Conservation (phyloP, 2,797 vertebrate species). For the Eulemur albifrons region DNA sequence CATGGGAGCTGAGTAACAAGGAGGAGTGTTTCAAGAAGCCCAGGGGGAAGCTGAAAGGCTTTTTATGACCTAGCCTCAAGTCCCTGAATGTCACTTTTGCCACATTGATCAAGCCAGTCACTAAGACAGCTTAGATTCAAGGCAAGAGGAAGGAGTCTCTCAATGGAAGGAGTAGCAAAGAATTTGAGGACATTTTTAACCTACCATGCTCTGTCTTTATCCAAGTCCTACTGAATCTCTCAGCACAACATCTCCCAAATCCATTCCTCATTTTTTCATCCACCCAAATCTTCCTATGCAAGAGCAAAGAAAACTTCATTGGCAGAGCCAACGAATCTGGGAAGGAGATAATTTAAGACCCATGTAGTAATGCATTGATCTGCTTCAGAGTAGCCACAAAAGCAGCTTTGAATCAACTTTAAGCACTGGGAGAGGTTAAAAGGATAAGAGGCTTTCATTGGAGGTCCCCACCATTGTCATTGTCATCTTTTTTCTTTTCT, state of each 20-base stretch:
- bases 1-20: neutral
- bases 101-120: neutral
- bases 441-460: neutral
- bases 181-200: neutral
- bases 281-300: neutral
- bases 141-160: neutral
- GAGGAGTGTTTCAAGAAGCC: neutral
- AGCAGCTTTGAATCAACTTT: neutral
- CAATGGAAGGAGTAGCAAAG: neutral
- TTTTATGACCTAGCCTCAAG: neutral
- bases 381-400: neutral
- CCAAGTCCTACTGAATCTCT: neutral
- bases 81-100: neutral
- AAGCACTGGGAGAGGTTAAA: neutral
- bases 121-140: neutral
- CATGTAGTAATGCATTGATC: neutral
- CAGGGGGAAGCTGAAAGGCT: neutral
- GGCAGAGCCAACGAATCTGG: too few relatives aligned
- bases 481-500: neutral
- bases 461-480: neutral
- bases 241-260: neutral
- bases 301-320: neutral
- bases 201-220: neutral
- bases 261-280: neutral
- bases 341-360: neutral